These are phyloP conservation scores for Hippolais icterina DNA, from an alignment of 2,113 vertebrate genomes.

Conservation along the genomic window DNA sequence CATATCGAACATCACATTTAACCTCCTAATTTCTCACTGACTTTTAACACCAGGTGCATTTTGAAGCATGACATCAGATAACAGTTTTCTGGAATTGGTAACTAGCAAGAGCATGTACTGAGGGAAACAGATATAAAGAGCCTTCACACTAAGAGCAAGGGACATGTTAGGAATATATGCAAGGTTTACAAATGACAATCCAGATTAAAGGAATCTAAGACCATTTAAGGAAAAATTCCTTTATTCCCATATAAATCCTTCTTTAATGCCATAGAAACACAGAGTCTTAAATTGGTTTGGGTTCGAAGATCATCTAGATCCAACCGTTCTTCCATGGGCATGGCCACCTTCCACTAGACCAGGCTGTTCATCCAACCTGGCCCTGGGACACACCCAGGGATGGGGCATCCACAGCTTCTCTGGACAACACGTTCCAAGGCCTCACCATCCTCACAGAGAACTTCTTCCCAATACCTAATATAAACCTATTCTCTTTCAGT, in stretches of 20 bases:
- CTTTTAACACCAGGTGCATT: background rate
- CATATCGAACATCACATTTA: background rate
- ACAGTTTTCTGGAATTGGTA: background rate
- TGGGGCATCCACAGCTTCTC: background rate
- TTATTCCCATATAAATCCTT: background rate
- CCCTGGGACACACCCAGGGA: no score
- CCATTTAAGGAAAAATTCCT: background rate
- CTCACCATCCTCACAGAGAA: background rate
- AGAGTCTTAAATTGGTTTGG: background rate
- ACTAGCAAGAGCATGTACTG: background rate
- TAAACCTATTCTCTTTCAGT: background rate
- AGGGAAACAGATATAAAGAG: background rate
- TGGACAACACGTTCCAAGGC: background rate
- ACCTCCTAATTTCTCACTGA: background rate
- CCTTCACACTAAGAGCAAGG: background rate
- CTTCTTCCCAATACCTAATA: no score
- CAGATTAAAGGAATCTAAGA: background rate
- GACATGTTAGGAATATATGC: background rate
- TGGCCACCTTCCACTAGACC: background rate
- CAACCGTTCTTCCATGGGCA: no score
- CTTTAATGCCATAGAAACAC: background rate
- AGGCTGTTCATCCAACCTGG: background rate
- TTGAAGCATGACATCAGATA: background rate
- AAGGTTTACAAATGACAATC: background rate
- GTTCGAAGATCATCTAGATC: background rate